A percentile compares a stretch with the other conserved stretches of the same genome.
Evolutionary conservation across 2,797 vertebrate species (phyloP).

Genomic region (Lithobates pipiens): DNA sequence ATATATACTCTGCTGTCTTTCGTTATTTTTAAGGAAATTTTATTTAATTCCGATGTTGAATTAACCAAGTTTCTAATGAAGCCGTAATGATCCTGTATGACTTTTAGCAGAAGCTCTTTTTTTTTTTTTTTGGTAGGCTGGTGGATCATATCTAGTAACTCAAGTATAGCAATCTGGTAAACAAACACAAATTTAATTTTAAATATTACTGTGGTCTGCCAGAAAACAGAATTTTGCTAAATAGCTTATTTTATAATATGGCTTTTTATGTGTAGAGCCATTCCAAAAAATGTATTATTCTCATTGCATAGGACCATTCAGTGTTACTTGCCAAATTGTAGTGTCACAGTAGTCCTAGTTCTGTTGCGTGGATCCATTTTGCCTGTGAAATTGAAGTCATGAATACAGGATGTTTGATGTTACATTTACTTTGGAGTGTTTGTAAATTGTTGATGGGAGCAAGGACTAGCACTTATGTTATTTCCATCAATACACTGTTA

Average conservation of each 20-base stretch:
- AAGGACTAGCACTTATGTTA: constrained; percentile 41
- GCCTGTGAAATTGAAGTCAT: constrained; percentile 29
- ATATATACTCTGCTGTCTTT: constrained; percentile 36
- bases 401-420: constrained; percentile 27
- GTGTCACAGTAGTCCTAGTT: constrained; percentile 48
- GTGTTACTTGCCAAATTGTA: constrained; percentile 41
- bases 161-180: constrained; percentile 13
- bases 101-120: not conserved
- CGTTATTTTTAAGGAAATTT: constrained; percentile 50
- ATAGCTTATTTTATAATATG: constrained; percentile 42
- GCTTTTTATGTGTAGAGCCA: constrained; percentile 51
- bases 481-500: constrained; percentile 44
- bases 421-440: constrained; percentile 12
- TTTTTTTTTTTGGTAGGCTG: not conserved
- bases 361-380: constrained; percentile 38
- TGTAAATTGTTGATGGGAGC: constrained; percentile 20
- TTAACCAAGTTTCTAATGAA: constrained; percentile 63
- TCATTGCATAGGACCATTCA: constrained; percentile 50
- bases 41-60: constrained; percentile 67
- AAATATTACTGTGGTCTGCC: not conserved
- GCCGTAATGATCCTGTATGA: constrained; percentile 10
- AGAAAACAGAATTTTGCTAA: constrained; percentile 1
- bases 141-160: constrained; percentile 5
- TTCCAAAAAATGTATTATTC: constrained; percentile 38
- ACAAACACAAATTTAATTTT: not conserved